Base-by-base conservation (phyloP, 2,888 invertebrate species). In the Balanococcus diminutus region DNA sequence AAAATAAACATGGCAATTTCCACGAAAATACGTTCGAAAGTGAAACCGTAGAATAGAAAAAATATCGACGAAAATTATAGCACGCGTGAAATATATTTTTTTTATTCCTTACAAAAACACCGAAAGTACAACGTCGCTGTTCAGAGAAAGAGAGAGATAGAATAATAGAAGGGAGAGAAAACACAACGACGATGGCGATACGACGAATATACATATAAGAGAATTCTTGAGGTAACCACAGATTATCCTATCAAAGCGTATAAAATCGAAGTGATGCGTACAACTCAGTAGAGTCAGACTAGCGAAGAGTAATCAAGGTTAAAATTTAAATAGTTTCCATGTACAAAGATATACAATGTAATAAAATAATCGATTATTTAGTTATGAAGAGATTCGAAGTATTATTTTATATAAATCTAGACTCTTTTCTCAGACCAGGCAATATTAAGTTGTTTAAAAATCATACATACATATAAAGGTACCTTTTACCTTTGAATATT, bases 161-260 rank as follows among this genome's bases (percentile, higher is more conserved):
- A 36, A 36, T 5, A 36, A 42, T n/a, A n/a, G n/a, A 16, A 42
- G 16, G 16, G 42, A 2, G 8, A 67, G 14, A 25, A 25, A 67
- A 67, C 11, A 67, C 22, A 4, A 28, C 25, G 14, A 11, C 22
- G 61, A 28, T 67, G 36, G 8, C 51, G 51, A 51, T 19, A 67
- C 25, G 61, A 67, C 28, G 61, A 67, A 25, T 28, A 22, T 22
- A 42, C 3, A 51, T 51, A 51, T 19, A 11, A 28, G 28, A 67
- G 61, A 67, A 67, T 32, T 32, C 75, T 67, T 67, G 16, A 19
- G 32, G 75, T 75, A 32, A 32, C 32, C 32, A 14, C 75, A 32
- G 32, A 75, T 75, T 75, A 32, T 75, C 75, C 25, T 75, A 75
- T 75, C 75, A 75, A 75, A 75, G 75, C 75, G 75, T 75, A 19